phyloP scores from a whole-genome alignment of 2,888 invertebrate species.

The Laothoe populi region DNA sequence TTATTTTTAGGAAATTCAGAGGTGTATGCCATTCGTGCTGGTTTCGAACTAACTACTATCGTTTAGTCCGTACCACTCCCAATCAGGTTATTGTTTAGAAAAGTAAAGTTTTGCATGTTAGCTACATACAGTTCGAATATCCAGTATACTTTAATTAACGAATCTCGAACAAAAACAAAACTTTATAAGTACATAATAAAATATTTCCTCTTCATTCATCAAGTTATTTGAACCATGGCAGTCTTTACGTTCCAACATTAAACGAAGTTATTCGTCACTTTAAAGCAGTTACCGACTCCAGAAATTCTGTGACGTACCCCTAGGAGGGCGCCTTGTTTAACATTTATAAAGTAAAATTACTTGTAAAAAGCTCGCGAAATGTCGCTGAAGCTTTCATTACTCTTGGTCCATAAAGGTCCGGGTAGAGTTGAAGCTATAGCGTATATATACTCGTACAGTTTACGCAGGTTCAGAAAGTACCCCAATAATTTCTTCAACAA shows the following conservation, averaged over 20 bases:
- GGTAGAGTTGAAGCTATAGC: neutral
- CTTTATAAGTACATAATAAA: neutral
- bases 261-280: slow-evolving; percentile 8
- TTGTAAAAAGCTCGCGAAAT: slow-evolving; percentile 26
- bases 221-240: neutral
- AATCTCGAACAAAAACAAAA: neutral
- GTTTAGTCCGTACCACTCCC: too few species aligned
- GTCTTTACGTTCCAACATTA: neutral
- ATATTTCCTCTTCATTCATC: neutral
- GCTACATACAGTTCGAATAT: too few species aligned
- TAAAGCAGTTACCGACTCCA: slow-evolving; percentile 17
- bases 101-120: too few species aligned
- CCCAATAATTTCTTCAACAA: too few species aligned
- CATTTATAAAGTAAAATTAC: slow-evolving; percentile 31
- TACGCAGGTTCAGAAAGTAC: too few species aligned
- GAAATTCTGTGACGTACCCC: slow-evolving; percentile 22
- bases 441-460: neutral
- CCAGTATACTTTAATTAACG: neutral
- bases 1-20: too few species aligned
- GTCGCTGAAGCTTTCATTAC: slow-evolving; percentile 24
- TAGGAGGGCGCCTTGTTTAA: slow-evolving; percentile 24
- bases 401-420: neutral
- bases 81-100: too few species aligned
- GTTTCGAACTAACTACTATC: too few species aligned
- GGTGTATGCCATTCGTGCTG: too few species aligned